Evolutionary conservation across 1,140 invertebrate species (phyloP).

Genomic region (Mamestra configurata): DNA sequence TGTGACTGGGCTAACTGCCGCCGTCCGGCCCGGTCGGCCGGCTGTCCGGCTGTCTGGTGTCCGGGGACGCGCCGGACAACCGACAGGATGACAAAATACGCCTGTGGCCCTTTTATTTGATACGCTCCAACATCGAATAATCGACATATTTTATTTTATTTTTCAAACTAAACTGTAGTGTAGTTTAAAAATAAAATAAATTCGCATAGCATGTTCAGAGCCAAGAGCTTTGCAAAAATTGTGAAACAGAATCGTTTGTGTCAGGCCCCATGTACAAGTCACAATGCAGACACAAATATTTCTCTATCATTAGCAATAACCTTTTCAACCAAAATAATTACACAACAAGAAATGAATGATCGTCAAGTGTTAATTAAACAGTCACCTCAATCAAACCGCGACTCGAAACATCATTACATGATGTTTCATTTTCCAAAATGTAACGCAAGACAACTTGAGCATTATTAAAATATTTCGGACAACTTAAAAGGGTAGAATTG

Average conservation of each 20-base stretch:
- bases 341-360: slow-evolving; percentile 22
- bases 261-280: background rate
- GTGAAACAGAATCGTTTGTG: slow-evolving; percentile 1
- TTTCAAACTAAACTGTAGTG: slow-evolving; percentile 5
- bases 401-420: slow-evolving; percentile 37
- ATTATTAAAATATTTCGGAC: slow-evolving; percentile 60
- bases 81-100: slow-evolving; percentile 67
- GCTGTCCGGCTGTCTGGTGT: background rate
- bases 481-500: slow-evolving; percentile 42
- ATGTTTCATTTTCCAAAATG: slow-evolving; percentile 39
- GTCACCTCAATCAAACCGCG: slow-evolving; percentile 22
- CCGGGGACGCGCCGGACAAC: slow-evolving; percentile 43
- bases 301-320: slow-evolving; percentile 16
- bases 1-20: slow-evolving; percentile 58
- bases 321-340: slow-evolving; percentile 25
- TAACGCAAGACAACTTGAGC: slow-evolving; percentile 12
- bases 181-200: too few species aligned
- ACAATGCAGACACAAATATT: slow-evolving; percentile 2
- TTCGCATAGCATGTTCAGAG: background rate
- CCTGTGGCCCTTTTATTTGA: slow-evolving; percentile 61
- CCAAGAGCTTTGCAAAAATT: background rate
- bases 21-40: background rate
- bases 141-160: slow-evolving; percentile 39
- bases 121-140: slow-evolving; percentile 47
- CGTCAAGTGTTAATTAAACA: slow-evolving; percentile 33